Evolutionary conservation across 2,888 invertebrate species (phyloP).

Genomic region (Odontothrips loti): DNA sequence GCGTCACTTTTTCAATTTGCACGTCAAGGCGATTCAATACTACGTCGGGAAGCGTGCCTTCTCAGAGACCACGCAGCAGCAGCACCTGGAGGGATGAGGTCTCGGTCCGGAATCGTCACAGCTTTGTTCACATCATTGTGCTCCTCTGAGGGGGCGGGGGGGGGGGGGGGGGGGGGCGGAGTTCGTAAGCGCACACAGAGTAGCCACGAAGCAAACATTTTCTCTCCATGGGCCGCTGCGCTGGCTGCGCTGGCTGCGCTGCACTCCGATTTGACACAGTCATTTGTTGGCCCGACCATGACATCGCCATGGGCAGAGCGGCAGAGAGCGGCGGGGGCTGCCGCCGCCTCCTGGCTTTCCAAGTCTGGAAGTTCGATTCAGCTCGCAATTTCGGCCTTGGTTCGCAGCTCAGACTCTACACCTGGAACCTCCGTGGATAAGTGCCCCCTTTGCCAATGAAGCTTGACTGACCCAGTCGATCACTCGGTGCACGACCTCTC

Average conservation of each 20-base stretch:
- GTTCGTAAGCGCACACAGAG: background rate
- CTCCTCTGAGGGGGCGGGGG: background rate
- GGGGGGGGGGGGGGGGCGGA: background rate
- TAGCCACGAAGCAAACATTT: slow-evolving; percentile 18
- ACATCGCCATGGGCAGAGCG: background rate
- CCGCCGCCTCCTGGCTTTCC: background rate
- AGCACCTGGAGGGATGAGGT: background rate
- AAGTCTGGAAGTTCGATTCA: no score
- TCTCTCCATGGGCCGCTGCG: slow-evolving; percentile 5
- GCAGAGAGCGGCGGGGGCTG: background rate
- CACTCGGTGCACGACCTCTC: no score
- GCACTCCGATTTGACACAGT: slow-evolving; percentile 10
- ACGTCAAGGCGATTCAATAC: no score
- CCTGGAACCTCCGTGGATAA: no score
- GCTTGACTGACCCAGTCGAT: no score
- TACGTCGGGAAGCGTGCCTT: no score
- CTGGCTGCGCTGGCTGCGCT: background rate
- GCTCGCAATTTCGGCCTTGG: background rate
- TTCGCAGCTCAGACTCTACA: no score
- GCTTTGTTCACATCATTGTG: no score
- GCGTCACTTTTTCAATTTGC: no score
- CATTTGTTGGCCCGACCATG: slow-evolving; percentile 10
- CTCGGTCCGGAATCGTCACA: no score
- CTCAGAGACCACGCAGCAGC: background rate
- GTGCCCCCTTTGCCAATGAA: no score